Evolutionary conservation across 2,797 vertebrate genomes (phyloP), one percentile per base, ranked within the genome.

Genomic region (Coregonus suidteri): DNA sequence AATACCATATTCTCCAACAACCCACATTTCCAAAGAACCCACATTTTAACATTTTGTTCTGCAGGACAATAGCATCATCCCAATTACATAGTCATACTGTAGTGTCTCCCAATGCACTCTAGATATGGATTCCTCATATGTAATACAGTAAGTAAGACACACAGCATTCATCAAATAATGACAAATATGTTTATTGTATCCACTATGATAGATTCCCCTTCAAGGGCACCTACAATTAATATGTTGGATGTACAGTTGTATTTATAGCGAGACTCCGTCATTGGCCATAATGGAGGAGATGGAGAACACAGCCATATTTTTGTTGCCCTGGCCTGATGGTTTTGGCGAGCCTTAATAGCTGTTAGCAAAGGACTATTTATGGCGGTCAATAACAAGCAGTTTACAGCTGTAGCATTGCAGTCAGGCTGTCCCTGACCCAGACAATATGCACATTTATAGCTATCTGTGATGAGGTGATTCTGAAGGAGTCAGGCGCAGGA

Each of bases 371-470:
- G 18, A 20, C 69, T 74, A 76, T 82, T 76, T 79, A 82, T 75
- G n/a, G 71, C 64, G 71, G 67, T 74, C 68, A 79, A 79, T 77
- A 74, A 74, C 79, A 67, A 20, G 70, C 75, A 77, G 64, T 81
- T 77, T 73, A 75, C 53, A 71, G 52, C 35, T n/a, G 56, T 54
- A 7, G 56, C 71, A 13, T 41, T 59, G 66, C 54, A 77, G 53
- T 47, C 64, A 59, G 66, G 30, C 20, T 68, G 75, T 68, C 81
- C 75, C 75, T 82, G 81, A 76, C 81, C 77, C 65, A 76, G 71
- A 73, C 69, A 31, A 51, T 67, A 47, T 13, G 0, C 41, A 47
- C 41, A 73, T 64, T 65, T 76, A 79, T 30, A 54, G 41, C 71
- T 72, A 25, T 25, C 25, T 25, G 25, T 25, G 25, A 25, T 25